Percentiles rank a stretch among this genome's conserved stretches.
Evolutionary conservation across 2,888 invertebrate species (phyloP).

Genomic region (Metellina segmentata): DNA sequence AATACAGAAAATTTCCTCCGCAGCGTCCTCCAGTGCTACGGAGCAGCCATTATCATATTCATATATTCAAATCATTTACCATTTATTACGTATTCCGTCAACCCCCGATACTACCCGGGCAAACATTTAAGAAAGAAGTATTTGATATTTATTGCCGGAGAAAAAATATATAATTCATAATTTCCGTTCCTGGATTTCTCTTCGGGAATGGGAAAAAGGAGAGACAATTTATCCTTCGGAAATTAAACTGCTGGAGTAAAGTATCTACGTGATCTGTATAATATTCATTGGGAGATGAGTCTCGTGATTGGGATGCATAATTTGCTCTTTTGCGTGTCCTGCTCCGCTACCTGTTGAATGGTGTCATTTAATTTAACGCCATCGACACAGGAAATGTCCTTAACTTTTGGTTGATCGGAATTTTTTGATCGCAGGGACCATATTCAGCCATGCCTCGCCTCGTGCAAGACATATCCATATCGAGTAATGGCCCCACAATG

Average conservation of each 20-base stretch:
- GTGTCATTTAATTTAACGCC: no score
- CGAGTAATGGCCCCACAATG: no score
- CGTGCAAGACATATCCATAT: no score
- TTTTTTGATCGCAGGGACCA: no score
- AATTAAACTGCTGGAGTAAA: slow-evolving; percentile 24
- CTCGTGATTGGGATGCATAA: no score
- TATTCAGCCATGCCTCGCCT: no score
- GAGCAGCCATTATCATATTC: slow-evolving; percentile 72
- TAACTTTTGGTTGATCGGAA: no score
- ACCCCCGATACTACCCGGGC: slow-evolving; percentile 55
- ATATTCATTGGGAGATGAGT: no score
- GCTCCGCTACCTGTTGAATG: no score
- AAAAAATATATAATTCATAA: slow-evolving; percentile 55
- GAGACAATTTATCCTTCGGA: slow-evolving; percentile 33
- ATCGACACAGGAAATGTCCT: no score
- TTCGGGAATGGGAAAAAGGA: slow-evolving; percentile 21
- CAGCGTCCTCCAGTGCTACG: slow-evolving; percentile 10
- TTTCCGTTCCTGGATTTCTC: slow-evolving; percentile 22
- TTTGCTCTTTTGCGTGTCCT: no score
- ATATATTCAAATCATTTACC: slow-evolving; percentile 76
- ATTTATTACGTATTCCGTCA: slow-evolving; percentile 73
- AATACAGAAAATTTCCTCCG: slow-evolving; percentile 36
- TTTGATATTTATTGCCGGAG: slow-evolving; percentile 69
- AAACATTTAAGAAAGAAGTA: slow-evolving; percentile 73
- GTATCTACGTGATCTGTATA: no score